Percentiles rank a stretch among this genome's conserved stretches.
phyloP scores from a whole-genome alignment of 53 echinoderm and acorn worm genomes.

The Mesocentrotus franciscanus region DNA sequence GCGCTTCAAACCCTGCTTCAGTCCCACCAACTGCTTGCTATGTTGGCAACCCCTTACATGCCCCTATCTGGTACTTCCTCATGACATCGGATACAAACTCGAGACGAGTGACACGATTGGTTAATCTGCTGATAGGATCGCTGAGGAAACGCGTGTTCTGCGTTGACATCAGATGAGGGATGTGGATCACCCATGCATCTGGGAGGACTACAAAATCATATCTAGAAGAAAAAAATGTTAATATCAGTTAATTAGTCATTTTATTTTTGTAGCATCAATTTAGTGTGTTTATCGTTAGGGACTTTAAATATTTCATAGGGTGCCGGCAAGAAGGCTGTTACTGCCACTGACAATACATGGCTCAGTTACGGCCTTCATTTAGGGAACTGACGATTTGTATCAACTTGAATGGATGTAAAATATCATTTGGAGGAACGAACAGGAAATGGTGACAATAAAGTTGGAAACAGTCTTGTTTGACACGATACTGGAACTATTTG shows the following conservation, averaged over 20 bases:
- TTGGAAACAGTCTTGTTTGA: too few species aligned
- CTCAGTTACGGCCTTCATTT: not conserved
- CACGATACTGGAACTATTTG: not conserved
- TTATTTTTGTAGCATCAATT: not conserved
- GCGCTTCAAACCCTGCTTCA: not conserved
- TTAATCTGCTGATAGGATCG: slow-evolving; percentile 71
- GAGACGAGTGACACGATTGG: slow-evolving; percentile 75
- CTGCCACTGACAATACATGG: too few species aligned
- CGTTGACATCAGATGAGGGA: slow-evolving; percentile 72
- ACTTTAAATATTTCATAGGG: too few species aligned
- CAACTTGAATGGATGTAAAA: not conserved
- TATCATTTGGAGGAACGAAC: too few species aligned
- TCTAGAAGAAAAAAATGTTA: slow-evolving; percentile 51
- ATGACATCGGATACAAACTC: slow-evolving; percentile 89
- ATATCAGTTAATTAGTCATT: not conserved
- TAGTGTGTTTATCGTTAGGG: too few species aligned
- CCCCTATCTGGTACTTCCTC: slow-evolving; percentile 78
- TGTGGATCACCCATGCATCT: slow-evolving; percentile 86
- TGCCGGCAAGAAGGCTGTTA: too few species aligned
- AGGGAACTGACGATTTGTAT: too few species aligned
- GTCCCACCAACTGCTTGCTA: slow-evolving; percentile 49
- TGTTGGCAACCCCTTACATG: slow-evolving; percentile 63
- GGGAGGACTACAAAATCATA: slow-evolving; percentile 87
- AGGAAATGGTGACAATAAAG: too few species aligned
- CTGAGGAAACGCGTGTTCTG: slow-evolving; percentile 69